Evolutionary conservation across 2,888 invertebrate species (phyloP), one percentile per base, ranked within the genome.

Genomic region (Emmelina monodactyla): DNA sequence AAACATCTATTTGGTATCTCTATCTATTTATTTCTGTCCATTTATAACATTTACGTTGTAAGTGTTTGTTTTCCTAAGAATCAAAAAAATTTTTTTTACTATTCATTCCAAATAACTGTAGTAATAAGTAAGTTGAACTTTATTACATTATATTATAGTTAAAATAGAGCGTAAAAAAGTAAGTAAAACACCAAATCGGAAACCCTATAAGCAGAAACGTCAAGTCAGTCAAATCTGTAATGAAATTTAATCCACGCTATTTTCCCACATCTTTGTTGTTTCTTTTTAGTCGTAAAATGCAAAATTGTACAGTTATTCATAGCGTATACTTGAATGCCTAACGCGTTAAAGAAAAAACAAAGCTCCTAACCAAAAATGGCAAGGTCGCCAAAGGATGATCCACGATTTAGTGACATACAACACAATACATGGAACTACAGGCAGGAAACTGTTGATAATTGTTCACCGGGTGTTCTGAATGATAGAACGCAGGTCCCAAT

Each of bases 361-460:
- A 50, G 42, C 53, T 56, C 52, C 50, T 63, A 61, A 62, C 64
- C 65, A 67, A 67, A 69, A 61, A 81, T 81, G 80, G 75, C 78
- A 72, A 79, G 80, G 72, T 75, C 76, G 71, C 69, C 70, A 47
- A 70, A 72, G 50, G 79, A 80, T 64, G 75, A 78, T 61, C 64
- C 72, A 45, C 62, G 68, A 55, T 78, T 65, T 62, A 69, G 60
- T 51, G 76, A 80, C 55, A 53, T 69, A 50, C 57, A 66, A 54
- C 62, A 62, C 53, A 75, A 67, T 62, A 63, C 72, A 58, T 81
- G 80, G 80, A 76, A 71, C 53, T 79, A 70, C 53, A 63, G 61
- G 48, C 51, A 65, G 52, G 76, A 76, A 53, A 53, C 64, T 43
- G 54, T 57, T 41, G 75, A 73, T 42, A 69, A 62, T 47, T 66